Conservation (phyloP, 2,113 vertebrate genomes). For the Cebus imitator region DNA sequence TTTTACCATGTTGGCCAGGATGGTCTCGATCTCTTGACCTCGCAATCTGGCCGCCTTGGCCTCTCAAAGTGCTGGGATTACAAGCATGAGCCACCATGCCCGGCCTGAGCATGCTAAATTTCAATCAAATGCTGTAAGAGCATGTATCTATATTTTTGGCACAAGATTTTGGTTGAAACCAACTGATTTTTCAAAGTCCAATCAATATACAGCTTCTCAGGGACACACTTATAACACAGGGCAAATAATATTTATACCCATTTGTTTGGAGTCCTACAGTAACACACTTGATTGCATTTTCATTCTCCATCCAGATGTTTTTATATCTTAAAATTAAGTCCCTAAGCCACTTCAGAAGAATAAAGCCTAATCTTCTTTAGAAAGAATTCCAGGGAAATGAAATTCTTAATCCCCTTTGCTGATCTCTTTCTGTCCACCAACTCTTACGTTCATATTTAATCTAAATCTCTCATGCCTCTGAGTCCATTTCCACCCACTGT, state of each 20-base stretch:
- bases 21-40: too few species aligned
- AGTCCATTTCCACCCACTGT: not conserved
- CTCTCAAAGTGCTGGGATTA: too few species aligned
- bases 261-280: not conserved
- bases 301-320: slow-evolving; percentile 28
- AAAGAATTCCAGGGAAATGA: slow-evolving; percentile 41
- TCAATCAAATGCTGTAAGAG: not conserved
- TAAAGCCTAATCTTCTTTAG: slow-evolving; percentile 49
- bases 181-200: not conserved
- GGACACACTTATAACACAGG: not conserved
- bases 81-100: too few species aligned
- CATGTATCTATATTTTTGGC: not conserved
- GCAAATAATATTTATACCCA: not conserved
- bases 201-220: not conserved
- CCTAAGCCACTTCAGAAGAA: slow-evolving; percentile 40
- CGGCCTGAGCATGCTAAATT: not conserved
- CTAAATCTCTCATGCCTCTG: not conserved
- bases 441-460: slow-evolving; percentile 30
- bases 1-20: too few species aligned
- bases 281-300: not conserved
- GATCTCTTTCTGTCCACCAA: not conserved
- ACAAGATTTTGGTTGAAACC: not conserved
- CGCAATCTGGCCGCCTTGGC: too few species aligned
- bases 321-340: slow-evolving; percentile 8
- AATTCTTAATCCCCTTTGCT: slow-evolving; percentile 40